Conservation (phyloP, 2,113 vertebrate genomes). For the Rhinoderma darwinii region DNA sequence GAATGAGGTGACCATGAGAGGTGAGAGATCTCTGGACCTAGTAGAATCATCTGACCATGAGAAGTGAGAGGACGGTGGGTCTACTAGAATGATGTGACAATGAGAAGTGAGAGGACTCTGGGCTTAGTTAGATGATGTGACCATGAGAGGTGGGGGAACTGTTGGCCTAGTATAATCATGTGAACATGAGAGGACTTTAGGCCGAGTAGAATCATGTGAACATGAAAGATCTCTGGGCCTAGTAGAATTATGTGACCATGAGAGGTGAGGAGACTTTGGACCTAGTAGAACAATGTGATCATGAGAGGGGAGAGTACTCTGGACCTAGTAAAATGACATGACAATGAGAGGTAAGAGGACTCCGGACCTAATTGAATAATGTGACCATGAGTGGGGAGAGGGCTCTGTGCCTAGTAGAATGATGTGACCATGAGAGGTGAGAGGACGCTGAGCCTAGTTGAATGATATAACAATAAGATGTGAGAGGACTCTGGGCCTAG, state of each 20-base stretch:
- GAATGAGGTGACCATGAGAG: background rate
- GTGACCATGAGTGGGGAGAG: background rate
- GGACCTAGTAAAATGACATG: background rate
- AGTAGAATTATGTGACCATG: background rate
- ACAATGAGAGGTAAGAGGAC: background rate
- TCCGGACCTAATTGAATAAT: background rate
- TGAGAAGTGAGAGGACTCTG: background rate
- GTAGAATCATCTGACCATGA: background rate
- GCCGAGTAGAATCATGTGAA: no score
- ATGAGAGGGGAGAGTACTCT: background rate
- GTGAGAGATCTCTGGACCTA: background rate
- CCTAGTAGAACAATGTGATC: background rate
- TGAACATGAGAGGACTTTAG: no score
- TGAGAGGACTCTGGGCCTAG: background rate
- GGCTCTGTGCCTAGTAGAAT: background rate
- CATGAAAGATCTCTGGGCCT: background rate
- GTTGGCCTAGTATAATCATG: no score
- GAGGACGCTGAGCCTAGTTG: background rate
- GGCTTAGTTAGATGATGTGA: background rate
- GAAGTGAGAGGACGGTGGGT: background rate
- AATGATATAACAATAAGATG: background rate
- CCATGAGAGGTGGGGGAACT: no score
- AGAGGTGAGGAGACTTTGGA: background rate
- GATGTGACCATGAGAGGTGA: background rate
- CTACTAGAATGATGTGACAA: background rate